Base-by-base conservation (phyloP, 2,888 invertebrate genomes). In the Polydesmus complanatus region DNA sequence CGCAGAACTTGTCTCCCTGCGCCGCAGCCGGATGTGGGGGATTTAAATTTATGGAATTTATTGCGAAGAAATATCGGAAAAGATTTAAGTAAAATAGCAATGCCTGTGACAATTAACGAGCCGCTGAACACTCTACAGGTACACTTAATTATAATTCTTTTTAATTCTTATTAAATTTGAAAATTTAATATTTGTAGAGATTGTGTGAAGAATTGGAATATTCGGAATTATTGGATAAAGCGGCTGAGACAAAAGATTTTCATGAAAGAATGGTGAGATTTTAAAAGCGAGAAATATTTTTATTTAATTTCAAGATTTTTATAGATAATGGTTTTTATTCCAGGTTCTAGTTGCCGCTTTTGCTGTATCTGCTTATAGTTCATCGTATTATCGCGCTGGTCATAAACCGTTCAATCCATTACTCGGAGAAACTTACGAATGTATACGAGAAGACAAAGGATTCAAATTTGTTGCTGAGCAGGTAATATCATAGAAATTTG, bases 391-490 rank as follows among this genome's bases (percentile, higher is more conserved):
- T 67, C 73, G 89, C 56, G 87, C 88, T 48, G 87, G 86, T 54
- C 84, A 84, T 70, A 89, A 89, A 71, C 88, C 88, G 1, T 89
- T 89, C 77, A 89, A 89, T 77, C 88, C 89, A 19, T 74, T 89
- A 60, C 77, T 88, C 27, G 86, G 83, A 0, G 89, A 89, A 78
- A 88, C 88, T 0, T 89, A 84, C 73, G 89, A 89, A 75, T 86
- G 85, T 69, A 79, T 84, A 47, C 70, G 88, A 1, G 84, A 83
- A 66, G 89, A 89, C 69, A 81, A 82, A 68, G 86, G 85, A 0
- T 89, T 88, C 78, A 75, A 81, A 63, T 88, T 86, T 71, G 70
- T 88, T 3, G 82, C 86, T 0, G 89, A 89, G 71, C 88, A 88
- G 80, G 85, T 84, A 69, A 65, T 18, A 11, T 25, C 2, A 11